A percentile compares a stretch with the other conserved stretches of the same genome.
Conservation (phyloP, 2,797 vertebrate genomes). For the Acanthurus leucopareius region DNA sequence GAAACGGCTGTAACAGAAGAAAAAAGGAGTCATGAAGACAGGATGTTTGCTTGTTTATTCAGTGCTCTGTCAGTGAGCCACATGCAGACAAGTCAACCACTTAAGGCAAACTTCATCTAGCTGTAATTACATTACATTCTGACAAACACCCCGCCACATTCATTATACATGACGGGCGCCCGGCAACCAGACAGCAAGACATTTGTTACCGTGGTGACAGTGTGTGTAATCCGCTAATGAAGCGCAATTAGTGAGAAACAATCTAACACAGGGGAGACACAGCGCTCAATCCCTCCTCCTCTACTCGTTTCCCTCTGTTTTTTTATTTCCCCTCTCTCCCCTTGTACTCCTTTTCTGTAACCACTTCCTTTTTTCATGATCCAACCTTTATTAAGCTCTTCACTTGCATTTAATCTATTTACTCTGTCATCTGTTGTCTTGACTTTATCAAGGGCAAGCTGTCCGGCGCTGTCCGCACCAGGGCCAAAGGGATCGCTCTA, state of each 20-base stretch:
- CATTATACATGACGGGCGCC: conserved; percentile 83
- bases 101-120: conserved; percentile 86
- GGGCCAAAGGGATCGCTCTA: conserved; percentile 70
- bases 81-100: conserved; percentile 82
- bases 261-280: conserved; percentile 81
- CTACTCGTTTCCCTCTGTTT: conserved; percentile 44
- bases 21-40: conserved; percentile 10
- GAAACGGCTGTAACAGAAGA: neutral
- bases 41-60: conserved; percentile 69
- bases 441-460: conserved; percentile 77
- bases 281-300: conserved; percentile 67
- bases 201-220: conserved; percentile 84
- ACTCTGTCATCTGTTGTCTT: conserved; percentile 67
- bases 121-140: conserved; percentile 86
- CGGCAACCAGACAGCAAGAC: conserved; percentile 80
- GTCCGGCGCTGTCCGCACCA: conserved; percentile 64
- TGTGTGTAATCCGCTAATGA: conserved; percentile 87
- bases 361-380: conserved; percentile 46
- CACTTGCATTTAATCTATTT: conserved; percentile 69
- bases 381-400: conserved; percentile 73
- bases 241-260: conserved; percentile 83
- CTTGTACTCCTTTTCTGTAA: conserved; percentile 44
- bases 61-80: conserved; percentile 66
- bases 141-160: conserved; percentile 84
- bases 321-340: conserved; percentile 20